A percentile compares a stretch with the other conserved stretches of the same genome.
Conservation (phyloP, 1,140 invertebrate genomes). For the Megalopta genalis region DNA sequence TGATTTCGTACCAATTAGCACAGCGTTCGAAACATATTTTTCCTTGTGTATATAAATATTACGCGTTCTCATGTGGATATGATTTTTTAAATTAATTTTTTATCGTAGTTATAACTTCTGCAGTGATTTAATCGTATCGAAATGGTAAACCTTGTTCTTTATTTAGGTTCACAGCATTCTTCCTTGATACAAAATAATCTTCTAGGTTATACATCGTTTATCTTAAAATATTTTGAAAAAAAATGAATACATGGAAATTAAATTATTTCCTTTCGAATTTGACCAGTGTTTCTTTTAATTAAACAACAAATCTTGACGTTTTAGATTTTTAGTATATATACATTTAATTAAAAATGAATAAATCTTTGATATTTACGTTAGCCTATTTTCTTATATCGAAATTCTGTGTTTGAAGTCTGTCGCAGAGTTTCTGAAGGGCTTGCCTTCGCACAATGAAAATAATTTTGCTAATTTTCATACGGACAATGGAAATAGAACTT, state of each 20-base stretch:
- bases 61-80: constrained; percentile 27
- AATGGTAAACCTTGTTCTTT: constrained; percentile 63
- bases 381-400: neutral
- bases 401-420: constrained; percentile 83
- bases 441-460: constrained; percentile 93
- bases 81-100: constrained; percentile 8
- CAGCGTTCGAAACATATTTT: constrained; percentile 18
- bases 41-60: constrained; percentile 7
- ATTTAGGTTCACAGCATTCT: neutral
- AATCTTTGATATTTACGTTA: neutral
- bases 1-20: constrained; percentile 25
- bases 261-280: neutral
- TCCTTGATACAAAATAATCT: neutral
- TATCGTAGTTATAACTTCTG: neutral
- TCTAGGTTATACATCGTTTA: constrained; percentile 24
- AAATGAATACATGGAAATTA: neutral
- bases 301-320: neutral
- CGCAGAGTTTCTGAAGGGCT: constrained; percentile 93
- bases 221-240: constrained; percentile 12
- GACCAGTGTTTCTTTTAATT: neutral
- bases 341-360: neutral
- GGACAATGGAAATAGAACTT: constrained; percentile 90
- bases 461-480: constrained; percentile 95
- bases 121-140: constrained; percentile 34
- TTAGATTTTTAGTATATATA: neutral